A percentile compares a stretch with the other conserved stretches of the same genome.
phyloP scores from a whole-genome alignment of 1,140 invertebrate genomes.

The Grapholita molesta region DNA sequence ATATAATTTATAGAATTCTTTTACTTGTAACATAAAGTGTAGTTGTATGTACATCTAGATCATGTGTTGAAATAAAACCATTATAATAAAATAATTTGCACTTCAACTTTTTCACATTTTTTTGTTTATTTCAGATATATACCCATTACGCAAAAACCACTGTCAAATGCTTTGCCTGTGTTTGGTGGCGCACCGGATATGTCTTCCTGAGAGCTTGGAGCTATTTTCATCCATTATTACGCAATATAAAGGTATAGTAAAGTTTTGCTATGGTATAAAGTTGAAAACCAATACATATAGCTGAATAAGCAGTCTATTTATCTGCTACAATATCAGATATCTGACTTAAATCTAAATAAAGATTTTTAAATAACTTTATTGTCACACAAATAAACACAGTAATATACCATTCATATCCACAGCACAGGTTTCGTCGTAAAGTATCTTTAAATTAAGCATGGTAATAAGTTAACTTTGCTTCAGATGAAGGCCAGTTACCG shows the following conservation, averaged over 20 bases:
- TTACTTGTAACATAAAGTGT: no score
- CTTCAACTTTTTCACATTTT: slow-evolving; percentile 3
- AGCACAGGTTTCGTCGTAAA: no score
- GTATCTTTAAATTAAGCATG: not conserved
- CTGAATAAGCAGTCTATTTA: not conserved
- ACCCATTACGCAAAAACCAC: slow-evolving; percentile 57
- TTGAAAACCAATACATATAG: no score
- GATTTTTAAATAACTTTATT: no score
- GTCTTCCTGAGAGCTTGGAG: slow-evolving; percentile 56
- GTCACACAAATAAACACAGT: no score
- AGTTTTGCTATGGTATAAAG: not conserved
- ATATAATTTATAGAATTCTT: no score
- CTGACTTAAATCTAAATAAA: no score
- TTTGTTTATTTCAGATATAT: slow-evolving; percentile 57
- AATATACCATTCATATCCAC: no score
- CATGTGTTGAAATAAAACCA: no score
- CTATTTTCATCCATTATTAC: slow-evolving; percentile 62
- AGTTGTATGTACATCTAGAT: no score
- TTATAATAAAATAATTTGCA: no score
- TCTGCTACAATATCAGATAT: no score
- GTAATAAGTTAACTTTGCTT: slow-evolving; percentile 24
- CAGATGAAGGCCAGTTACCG: slow-evolving; percentile 59
- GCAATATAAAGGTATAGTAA: slow-evolving; percentile 62
- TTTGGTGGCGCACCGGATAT: slow-evolving; percentile 55
- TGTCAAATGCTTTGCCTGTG: slow-evolving; percentile 54